phyloP scores from a whole-genome alignment of 2,113 vertebrate species.

The Eulemur macaco region DNA sequence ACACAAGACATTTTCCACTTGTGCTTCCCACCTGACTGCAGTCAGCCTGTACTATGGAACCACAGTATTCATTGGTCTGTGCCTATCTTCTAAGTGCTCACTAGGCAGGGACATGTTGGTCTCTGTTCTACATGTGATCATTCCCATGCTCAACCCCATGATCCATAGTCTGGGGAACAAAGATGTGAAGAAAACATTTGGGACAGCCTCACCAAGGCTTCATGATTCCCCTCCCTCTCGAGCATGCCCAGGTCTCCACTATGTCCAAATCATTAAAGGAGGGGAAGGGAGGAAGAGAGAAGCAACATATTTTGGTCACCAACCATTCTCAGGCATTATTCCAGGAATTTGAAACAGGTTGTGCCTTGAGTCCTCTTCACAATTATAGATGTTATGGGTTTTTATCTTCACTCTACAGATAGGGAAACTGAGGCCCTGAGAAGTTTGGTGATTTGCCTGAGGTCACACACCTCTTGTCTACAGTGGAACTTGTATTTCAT shows the following conservation, averaged over 20 bases:
- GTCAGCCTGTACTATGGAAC: slow-evolving; percentile 41
- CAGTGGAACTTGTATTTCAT: background rate
- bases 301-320: background rate
- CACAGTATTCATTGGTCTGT: slow-evolving; percentile 21
- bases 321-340: background rate
- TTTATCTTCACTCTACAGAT: background rate
- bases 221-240: background rate
- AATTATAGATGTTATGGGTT: background rate
- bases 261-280: background rate
- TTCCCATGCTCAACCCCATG: slow-evolving; percentile 17
- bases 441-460: background rate
- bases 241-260: background rate
- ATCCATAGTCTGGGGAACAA: slow-evolving; percentile 67
- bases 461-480: background rate
- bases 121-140: slow-evolving; percentile 19
- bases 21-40: slow-evolving; percentile 24
- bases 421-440: background rate
- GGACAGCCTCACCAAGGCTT: background rate
- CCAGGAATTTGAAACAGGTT: background rate
- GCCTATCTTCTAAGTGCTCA: slow-evolving; percentile 3
- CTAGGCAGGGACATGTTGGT: background rate
- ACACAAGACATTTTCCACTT: slow-evolving; percentile 61
- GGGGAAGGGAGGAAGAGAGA: background rate
- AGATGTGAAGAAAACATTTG: slow-evolving; percentile 52
- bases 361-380: background rate